Percentiles rank a stretch among this genome's conserved stretches.
phyloP scores from a whole-genome alignment of 1,140 invertebrate species.

The Lepidurus arcticus region DNA sequence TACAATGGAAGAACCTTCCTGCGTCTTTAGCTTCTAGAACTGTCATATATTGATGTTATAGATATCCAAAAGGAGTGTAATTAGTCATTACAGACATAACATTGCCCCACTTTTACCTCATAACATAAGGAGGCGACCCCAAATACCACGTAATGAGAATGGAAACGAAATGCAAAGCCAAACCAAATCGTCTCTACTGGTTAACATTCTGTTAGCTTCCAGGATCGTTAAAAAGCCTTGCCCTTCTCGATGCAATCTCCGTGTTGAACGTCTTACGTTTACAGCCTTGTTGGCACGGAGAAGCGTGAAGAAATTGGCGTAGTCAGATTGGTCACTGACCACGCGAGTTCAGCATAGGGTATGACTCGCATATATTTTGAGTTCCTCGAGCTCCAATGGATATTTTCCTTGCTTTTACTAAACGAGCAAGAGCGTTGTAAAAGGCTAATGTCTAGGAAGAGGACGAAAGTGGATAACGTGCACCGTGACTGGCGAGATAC shows the following conservation, averaged over 20 bases:
- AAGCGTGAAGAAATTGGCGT: too few species aligned
- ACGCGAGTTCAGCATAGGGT: too few species aligned
- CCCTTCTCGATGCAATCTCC: too few species aligned
- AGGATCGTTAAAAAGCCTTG: not conserved
- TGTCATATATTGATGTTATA: too few species aligned
- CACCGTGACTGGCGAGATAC: not conserved
- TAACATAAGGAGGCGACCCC: not conserved
- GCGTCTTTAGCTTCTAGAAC: too few species aligned
- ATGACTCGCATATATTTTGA: too few species aligned
- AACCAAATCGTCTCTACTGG: not conserved
- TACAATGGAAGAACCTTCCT: too few species aligned
- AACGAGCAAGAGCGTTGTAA: not conserved
- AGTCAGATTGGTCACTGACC: too few species aligned
- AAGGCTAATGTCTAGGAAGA: not conserved
- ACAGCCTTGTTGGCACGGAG: too few species aligned
- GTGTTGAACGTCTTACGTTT: too few species aligned
- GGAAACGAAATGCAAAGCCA: not conserved
- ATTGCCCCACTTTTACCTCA: not conserved
- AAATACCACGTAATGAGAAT: not conserved
- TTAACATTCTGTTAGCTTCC: not conserved
- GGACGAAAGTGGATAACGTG: not conserved
- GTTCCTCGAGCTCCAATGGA: not conserved
- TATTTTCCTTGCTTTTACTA: not conserved
- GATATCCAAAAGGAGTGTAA: not conserved
- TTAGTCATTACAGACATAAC: not conserved